Evolutionary conservation across 2,888 invertebrate genomes (phyloP).

Genomic region (Marasmarcha lunaedactyla): DNA sequence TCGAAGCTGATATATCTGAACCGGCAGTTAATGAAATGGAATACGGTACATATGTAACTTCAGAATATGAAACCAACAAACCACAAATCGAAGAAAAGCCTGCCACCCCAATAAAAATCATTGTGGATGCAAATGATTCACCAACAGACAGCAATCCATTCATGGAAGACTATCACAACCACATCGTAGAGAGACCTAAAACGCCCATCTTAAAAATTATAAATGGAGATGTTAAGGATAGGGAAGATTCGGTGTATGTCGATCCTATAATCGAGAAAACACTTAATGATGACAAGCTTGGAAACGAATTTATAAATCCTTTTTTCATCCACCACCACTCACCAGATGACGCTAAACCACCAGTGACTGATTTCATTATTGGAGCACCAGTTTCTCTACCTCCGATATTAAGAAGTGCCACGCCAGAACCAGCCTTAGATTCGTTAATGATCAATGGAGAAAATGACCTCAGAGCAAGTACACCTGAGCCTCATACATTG

Average conservation of each 20-base stretch:
- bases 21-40: slow-evolving; percentile 39
- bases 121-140: slow-evolving; percentile 25
- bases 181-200: slow-evolving; percentile 38
- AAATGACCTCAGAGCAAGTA: slow-evolving; percentile 12
- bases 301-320: slow-evolving; percentile 47
- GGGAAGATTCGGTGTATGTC: slow-evolving; percentile 32
- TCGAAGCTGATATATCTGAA: slow-evolving; percentile 14
- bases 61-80: slow-evolving; percentile 51
- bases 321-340: slow-evolving; percentile 35
- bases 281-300: slow-evolving; percentile 25
- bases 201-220: slow-evolving; percentile 56
- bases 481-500: not conserved
- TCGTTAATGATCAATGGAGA: slow-evolving; percentile 28
- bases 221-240: slow-evolving; percentile 31
- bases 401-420: slow-evolving; percentile 36
- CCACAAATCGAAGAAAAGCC: slow-evolving; percentile 44
- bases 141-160: slow-evolving; percentile 35
- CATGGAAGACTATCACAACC: slow-evolving; percentile 23
- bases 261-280: slow-evolving; percentile 25
- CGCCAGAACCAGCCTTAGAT: slow-evolving; percentile 39
- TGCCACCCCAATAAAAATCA: slow-evolving; percentile 31
- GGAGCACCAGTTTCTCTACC: slow-evolving; percentile 64
- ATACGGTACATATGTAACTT: slow-evolving; percentile 38
- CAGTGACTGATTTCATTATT: slow-evolving; percentile 55
- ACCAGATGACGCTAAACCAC: slow-evolving; percentile 23